These are phyloP conservation scores for Sciurus vulgaris DNA, from an alignment of 2,797 vertebrate genomes.

Conservation along the genomic window DNA sequence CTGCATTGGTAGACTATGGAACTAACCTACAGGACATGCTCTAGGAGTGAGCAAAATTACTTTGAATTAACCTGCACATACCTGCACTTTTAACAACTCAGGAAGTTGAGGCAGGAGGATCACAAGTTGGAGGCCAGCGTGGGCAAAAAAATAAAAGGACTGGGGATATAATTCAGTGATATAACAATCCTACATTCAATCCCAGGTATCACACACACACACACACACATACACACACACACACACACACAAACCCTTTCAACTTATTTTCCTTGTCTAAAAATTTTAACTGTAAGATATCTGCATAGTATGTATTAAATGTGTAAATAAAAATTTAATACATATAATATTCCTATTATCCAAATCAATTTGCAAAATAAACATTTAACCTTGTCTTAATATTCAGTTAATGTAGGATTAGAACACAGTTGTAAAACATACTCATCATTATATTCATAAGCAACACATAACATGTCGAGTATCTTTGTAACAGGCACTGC, in stretches of 20 bases:
- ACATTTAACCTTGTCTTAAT: slow-evolving; percentile 1
- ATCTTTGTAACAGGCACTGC: background rate
- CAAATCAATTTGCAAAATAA: background rate
- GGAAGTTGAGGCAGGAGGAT: no score
- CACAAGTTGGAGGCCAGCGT: no score
- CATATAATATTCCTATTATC: background rate
- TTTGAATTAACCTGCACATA: background rate
- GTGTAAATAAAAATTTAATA: slow-evolving; percentile 13
- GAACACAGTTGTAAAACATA: slow-evolving; percentile 10
- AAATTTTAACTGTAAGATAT: slow-evolving; percentile 16
- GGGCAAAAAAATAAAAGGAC: no score
- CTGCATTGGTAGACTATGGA: background rate
- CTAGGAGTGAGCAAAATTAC: background rate
- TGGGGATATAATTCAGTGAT: no score
- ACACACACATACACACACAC: no score
- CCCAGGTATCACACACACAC: no score
- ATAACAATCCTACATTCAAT: no score
- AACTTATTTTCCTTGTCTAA: background rate
- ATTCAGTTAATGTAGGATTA: background rate
- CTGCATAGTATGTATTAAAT: background rate
- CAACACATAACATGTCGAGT: background rate
- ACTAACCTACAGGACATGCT: background rate
- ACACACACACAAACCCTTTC: no score
- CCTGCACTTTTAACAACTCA: no score
- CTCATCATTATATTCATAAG: background rate